These are phyloP conservation scores for Strix uralensis DNA, from an alignment of 2,113 vertebrate species.

Conservation along the genomic window DNA sequence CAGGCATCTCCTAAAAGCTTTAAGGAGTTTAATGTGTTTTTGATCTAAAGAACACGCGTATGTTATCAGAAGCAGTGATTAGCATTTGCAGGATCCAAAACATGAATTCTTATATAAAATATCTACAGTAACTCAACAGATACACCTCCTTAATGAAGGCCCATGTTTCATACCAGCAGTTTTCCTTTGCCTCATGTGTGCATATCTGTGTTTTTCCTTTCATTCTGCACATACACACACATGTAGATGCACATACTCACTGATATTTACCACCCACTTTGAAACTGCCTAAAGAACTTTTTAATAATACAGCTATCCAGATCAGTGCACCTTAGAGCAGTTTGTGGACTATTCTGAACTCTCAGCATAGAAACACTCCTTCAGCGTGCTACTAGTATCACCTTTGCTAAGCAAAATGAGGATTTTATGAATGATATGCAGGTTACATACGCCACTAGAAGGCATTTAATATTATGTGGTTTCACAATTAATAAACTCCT, in stretches of 20 bases:
- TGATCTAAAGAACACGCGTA: constrained; percentile 59
- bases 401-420: background rate
- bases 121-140: background rate
- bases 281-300: background rate
- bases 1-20: constrained; percentile 78
- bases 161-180: background rate
- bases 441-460: background rate
- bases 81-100: background rate
- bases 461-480: background rate
- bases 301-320: background rate
- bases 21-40: constrained; percentile 81
- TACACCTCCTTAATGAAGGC: background rate
- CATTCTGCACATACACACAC: background rate
- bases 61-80: background rate
- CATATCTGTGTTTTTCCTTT: background rate
- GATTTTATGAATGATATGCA: background rate
- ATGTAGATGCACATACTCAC: background rate
- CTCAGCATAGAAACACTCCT: background rate
- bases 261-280: background rate
- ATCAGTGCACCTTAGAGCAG: background rate
- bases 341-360: background rate
- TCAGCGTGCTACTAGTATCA: background rate
- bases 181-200: background rate
- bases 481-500: background rate
- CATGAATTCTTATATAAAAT: background rate